Percentiles rank a stretch among this genome's conserved stretches.
These are phyloP conservation scores for Microplitis mediator DNA, from an alignment of 1,140 invertebrate genomes.

Conservation along the genomic window DNA sequence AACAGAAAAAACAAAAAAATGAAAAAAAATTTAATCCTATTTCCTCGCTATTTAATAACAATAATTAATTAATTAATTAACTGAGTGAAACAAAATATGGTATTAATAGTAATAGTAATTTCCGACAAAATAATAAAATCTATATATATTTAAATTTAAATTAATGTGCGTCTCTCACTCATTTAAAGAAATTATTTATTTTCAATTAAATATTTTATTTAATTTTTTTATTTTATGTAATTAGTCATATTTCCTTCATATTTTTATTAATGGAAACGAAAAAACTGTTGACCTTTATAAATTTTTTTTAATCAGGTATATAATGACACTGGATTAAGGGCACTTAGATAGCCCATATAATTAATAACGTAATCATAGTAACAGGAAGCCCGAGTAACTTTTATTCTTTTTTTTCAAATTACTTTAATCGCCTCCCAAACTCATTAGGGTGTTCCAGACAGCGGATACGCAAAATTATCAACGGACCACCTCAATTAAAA, in stretches of 20 bases:
- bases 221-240: too few species aligned
- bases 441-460: slow-evolving; percentile 64
- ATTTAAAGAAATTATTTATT: too few species aligned
- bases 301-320: not conserved
- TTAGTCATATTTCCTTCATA: too few species aligned
- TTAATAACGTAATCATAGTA: not conserved
- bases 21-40: not conserved
- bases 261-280: not conserved
- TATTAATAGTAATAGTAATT: too few species aligned
- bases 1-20: slow-evolving; percentile 38
- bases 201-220: too few species aligned
- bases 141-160: too few species aligned
- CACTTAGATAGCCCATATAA: slow-evolving; percentile 2
- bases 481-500: not conserved
- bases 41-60: slow-evolving; percentile 5
- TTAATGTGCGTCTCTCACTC: too few species aligned
- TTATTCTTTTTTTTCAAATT: not conserved
- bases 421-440: slow-evolving; percentile 50
- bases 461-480: slow-evolving; percentile 47
- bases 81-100: too few species aligned
- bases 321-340: slow-evolving; percentile 9
- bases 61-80: too few species aligned
- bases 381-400: slow-evolving; percentile 13
- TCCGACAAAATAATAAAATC: too few species aligned
- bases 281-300: not conserved